Percentiles rank a stretch among this genome's conserved stretches.
Conservation (phyloP, 2,888 invertebrate species). For the Drosophila rellima region DNA sequence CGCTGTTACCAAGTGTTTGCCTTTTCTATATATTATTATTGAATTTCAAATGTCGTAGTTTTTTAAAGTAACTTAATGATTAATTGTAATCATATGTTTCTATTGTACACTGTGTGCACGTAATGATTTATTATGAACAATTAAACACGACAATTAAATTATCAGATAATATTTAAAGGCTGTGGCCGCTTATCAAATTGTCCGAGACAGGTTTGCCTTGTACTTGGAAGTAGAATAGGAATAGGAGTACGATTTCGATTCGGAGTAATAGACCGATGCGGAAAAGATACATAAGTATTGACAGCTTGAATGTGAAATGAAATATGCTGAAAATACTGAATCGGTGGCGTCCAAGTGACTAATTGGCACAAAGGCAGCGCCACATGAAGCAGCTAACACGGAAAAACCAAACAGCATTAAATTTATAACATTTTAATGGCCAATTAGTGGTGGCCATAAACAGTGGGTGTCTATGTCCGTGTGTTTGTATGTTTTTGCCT, state of each 20-base stretch:
- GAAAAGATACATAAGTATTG: conserved; percentile 1
- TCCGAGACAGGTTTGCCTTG: conserved; percentile 14
- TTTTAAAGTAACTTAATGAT: conserved; percentile 17
- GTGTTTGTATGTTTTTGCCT: conserved; percentile 30
- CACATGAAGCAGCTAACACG: conserved; percentile 45
- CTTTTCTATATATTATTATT: conserved; percentile 13
- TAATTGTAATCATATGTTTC: conserved; percentile 15
- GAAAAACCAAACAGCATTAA: conserved; percentile 70
- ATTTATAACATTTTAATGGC: conserved; percentile 79
- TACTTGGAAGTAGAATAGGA: conserved; percentile 3
- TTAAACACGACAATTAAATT: conserved; percentile 26
- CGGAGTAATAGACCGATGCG: conserved; percentile 4
- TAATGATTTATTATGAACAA: conserved; percentile 28
- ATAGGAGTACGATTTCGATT: neutral
- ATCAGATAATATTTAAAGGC: conserved; percentile 25
- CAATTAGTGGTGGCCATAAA: conserved; percentile 78
- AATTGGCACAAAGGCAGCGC: conserved; percentile 47
- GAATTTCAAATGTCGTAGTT: conserved; percentile 4
- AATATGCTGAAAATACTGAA: conserved; percentile 32
- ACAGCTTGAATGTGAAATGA: conserved; percentile 16
- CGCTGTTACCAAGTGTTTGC: conserved; percentile 7
- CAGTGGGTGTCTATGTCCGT: conserved; percentile 20
- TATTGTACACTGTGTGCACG: neutral
- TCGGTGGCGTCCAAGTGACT: conserved; percentile 44
- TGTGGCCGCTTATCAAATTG: conserved; percentile 23